These are phyloP conservation scores for Eonycteris spelaea DNA, from an alignment of 2,113 vertebrate genomes.

Conservation along the genomic window DNA sequence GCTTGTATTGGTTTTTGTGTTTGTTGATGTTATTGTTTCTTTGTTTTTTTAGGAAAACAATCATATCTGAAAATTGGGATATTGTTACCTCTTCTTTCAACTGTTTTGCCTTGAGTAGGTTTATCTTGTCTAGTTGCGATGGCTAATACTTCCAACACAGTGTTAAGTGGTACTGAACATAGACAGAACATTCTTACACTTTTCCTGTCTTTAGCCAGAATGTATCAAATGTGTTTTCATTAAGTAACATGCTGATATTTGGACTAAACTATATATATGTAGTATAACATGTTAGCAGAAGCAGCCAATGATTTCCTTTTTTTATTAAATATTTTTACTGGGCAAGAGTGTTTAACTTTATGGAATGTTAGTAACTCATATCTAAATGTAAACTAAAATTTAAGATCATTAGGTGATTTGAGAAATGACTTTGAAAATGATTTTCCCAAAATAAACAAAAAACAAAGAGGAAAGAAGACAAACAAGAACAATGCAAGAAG, in stretches of 20 bases:
- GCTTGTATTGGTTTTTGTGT: not conserved
- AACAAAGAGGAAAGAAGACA: not conserved
- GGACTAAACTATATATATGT: not conserved
- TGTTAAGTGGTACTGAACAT: not conserved
- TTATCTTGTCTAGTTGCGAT: not conserved
- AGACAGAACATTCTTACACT: not conserved
- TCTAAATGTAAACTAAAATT: conserved; percentile 3
- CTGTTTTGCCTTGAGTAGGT: not conserved
- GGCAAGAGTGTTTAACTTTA: not conserved
- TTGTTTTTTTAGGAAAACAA: not conserved
- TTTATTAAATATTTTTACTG: not conserved
- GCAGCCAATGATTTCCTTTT: not conserved
- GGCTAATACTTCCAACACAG: not conserved
- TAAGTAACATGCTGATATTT: not conserved
- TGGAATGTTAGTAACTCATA: not conserved
- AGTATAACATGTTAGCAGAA: not conserved
- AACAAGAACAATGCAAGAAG: not conserved
- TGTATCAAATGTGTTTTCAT: not conserved
- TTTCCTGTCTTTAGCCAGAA: not conserved
- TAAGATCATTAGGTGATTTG: not conserved
- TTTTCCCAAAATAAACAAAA: not conserved
- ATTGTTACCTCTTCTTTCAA: not conserved
- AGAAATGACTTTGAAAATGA: not conserved
- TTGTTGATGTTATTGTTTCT: not conserved
- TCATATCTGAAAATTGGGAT: not conserved